Evolutionary conservation across 2,797 vertebrate genomes (phyloP), one percentile per base, ranked within the genome.

Genomic region (Poeciliopsis turneri): DNA sequence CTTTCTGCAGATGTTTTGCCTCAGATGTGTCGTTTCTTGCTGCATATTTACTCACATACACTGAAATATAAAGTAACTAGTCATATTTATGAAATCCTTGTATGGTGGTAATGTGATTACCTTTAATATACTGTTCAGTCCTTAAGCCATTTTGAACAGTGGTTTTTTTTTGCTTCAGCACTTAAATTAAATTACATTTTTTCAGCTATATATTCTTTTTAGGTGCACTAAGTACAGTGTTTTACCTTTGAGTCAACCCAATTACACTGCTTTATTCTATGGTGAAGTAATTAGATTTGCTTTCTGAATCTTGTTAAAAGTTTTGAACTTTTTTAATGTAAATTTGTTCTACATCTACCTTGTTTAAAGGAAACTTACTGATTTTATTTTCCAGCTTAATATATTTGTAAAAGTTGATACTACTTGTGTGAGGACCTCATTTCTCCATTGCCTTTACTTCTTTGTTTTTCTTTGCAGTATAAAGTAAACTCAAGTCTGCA

Each of bases 221-320:
- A 73, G 46, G 20, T 72, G 15, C 70, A 51, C 18, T 30, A 36
- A 30, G n/a, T 51, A 36, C 12, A 53, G 33, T 72, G 70, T 72
- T 47, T 33, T 49, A 49, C 46, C 70, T 49, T 49, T 47, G 25
- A 53, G 18, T 73, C 71, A 73, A 51, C 71, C 47, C 47, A 33
- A 12, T 72, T 47, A 33, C 30, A 23, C 9, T 30, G 28, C 70
- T 39, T 43, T 68, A 49, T 72, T 72, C 18, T 36, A 25, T 47
- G 23, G 33, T 18, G 18, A 53, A 53, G 47, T 73, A 25, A 68
- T 43, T 68, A 13, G 23, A 68, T 68, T 68, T 41, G 41, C 9
- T 68, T 41, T 43, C 23, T 43, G 23, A 68, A 68, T 68, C 64
- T 68, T 68, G 64, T 68, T 66, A 66, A 66, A 66, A 39, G 61